Evolutionary conservation across 2,888 invertebrate genomes (phyloP), one percentile per base, ranked within the genome.

Genomic region (Oscheius myriophilus): DNA sequence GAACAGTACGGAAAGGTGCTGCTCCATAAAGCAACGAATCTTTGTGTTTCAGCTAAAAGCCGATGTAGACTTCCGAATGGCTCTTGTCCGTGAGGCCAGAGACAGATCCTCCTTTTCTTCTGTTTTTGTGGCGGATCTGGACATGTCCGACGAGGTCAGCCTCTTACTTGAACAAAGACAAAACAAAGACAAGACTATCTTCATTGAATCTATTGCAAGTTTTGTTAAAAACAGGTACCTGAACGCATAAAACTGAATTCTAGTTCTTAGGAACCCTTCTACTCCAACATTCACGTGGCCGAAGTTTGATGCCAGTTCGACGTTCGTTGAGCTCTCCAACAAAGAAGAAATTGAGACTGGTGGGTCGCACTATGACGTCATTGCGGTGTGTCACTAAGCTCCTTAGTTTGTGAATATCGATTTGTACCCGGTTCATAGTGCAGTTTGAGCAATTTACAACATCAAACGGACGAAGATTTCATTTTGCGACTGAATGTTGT

Each of bases 171-270:
- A 61, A 18, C 18, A 46, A 2, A 49, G 61, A 14, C 26, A 45
- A 9, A 61, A 49, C 26, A 2, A n/a, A 25, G 49, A 46, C n/a
- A 61, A 61, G 12, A 61, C 18, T 11, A 49, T 61, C 1, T 46
- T 61, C 16, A 11, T 61, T 1, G 61, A 61, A 18, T 49, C 49
- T 12, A 25, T 61, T 23, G 61, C 21, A 2, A 18, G 21, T 25
- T 61, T 61, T 39, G 39, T 46, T n/a, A 61, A 61, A 46, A 61
- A 46, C 33, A 49, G 61, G 61, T 61, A 49, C 14, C 3, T 45
- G 33, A 11, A 1, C 25, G 1, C 1, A 7, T 26, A 26, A 16
- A 26, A 14, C 3, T 25, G 3, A 2, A 21, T n/a, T 18, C 9
- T 12, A 41, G n/a, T 12, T 9, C 43, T 41, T 18, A 61, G 61